These are phyloP conservation scores for Cantharis rustica DNA, from an alignment of 2,888 invertebrate genomes.

Conservation along the genomic window DNA sequence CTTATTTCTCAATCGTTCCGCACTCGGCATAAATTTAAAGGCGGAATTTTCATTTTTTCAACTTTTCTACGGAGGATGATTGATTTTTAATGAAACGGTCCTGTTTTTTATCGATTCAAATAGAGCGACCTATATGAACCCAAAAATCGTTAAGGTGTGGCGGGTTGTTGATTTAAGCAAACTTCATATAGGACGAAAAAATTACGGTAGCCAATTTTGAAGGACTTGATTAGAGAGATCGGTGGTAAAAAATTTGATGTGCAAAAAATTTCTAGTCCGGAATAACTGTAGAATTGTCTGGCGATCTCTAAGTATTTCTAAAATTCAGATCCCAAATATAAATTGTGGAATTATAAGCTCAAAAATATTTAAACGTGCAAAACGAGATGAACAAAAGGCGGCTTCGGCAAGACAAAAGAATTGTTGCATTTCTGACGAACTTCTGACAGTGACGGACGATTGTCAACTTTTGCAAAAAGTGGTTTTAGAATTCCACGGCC, in stretches of 20 bases:
- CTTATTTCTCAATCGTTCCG: not conserved
- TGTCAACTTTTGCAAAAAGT: conserved; percentile 34
- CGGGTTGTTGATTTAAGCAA: not conserved
- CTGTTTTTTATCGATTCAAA: not conserved
- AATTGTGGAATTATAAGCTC: conserved; percentile 41
- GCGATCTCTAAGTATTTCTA: conserved; percentile 37
- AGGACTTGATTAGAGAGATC: not conserved
- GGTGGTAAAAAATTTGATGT: not conserved
- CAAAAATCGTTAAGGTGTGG: not conserved
- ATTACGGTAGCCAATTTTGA: not conserved
- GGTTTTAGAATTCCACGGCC: conserved; percentile 30
- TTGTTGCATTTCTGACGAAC: conserved; percentile 35
- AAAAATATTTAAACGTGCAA: conserved; percentile 33
- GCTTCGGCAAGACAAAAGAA: conserved; percentile 31
- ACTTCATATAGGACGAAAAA: not conserved
- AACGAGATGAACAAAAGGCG: conserved; percentile 29
- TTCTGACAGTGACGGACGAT: conserved; percentile 36
- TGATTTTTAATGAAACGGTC: not conserved
- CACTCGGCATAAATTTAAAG: not conserved
- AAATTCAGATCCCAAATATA: conserved; percentile 39
- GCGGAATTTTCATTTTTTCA: not conserved
- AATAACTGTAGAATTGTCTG: conserved; percentile 22
- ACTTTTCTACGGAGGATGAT: not conserved
- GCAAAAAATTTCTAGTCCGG: conserved; percentile 7
- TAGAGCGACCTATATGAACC: not conserved